Base-by-base conservation (phyloP, 2,797 vertebrate genomes). In the Cynodonichthys magdalenae region DNA sequence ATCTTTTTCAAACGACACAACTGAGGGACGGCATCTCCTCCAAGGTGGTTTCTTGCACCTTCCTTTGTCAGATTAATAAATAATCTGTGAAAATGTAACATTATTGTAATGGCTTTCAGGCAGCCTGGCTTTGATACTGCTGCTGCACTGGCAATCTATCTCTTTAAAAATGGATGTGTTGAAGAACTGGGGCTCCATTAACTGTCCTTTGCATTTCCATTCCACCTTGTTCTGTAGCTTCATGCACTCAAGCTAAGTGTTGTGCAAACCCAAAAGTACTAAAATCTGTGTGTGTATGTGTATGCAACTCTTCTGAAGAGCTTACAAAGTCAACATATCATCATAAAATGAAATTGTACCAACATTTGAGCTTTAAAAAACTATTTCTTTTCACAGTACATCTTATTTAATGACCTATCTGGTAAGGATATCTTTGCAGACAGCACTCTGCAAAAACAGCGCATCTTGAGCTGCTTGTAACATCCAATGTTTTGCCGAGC, bases 141-240 rank as follows among this genome's bases (percentile, higher is more conserved):
- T 58, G 70, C 80, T 75, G 75, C 74, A 72, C 59, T 68, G 78
- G 74, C 82, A 88, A 88, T 86, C 83, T 82, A 78, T 80, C 87
- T 89, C 83, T 91, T 94, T 91, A 94, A 94, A 94, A 90, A 93
- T 94, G 80, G 86, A 94, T 92, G 88, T 68, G 83, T 77, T 84
- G 81, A 89, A 91, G 89, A 91, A 92, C 87, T 82, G 83, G 56
- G 63, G 60, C 79, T 90, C 92, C 91, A 93, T 93, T 92, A 90
- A 80, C 84, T 75, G 79, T 81, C 75, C 73, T 66, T 71, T 79
- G 79, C 79, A 77, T 85, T 85, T 88, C 82, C 75, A 83, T 80
- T 78, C 80, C 88, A 90, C 87, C 89, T 84, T 91, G 87, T 90
- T 87, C 79, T 75, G 56, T 31, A 63, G 75, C 76, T 59, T 67